A percentile compares a stretch with the other conserved stretches of the same genome.
Conservation (phyloP, 2,113 vertebrate species). For the Gadus chalcogrammus region DNA sequence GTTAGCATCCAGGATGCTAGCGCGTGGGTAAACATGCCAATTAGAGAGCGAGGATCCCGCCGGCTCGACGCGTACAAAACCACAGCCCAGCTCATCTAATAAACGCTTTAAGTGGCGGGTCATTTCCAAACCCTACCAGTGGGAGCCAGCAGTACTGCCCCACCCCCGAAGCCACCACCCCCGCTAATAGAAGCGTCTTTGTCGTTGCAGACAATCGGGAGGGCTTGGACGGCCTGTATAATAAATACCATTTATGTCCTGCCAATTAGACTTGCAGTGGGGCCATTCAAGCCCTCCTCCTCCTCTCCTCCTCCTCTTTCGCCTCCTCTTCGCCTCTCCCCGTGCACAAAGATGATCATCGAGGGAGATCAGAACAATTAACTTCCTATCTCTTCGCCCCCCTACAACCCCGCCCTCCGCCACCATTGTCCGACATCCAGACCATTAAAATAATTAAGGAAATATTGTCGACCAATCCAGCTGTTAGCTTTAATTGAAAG, state of each 20-base stretch:
- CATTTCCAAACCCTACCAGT: conserved; percentile 64
- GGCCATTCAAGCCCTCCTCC: conserved; percentile 65
- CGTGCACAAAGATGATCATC: conserved; percentile 67
- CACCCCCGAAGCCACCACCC: background rate
- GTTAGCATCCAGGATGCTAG: conserved; percentile 44
- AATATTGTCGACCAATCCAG: conserved; percentile 73
- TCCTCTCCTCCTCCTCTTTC: too few relatives aligned
- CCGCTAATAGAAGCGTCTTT: conserved; percentile 70
- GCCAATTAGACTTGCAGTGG: conserved; percentile 70
- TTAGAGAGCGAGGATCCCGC: conserved; percentile 50
- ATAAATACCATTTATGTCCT: conserved; percentile 75
- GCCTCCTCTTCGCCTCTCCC: conserved; percentile 28
- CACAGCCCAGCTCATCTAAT: conserved; percentile 63
- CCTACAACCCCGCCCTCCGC: conserved; percentile 37
- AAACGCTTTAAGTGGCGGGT: conserved; percentile 64
- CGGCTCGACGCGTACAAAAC: conserved; percentile 55
- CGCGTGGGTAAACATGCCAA: conserved; percentile 68
- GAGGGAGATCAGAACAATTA: conserved; percentile 74
- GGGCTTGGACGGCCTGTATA: conserved; percentile 66
- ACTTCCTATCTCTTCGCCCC: conserved; percentile 54
- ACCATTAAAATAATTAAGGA: conserved; percentile 75
- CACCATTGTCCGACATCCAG: conserved; percentile 68
- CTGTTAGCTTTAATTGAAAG: conserved; percentile 71
- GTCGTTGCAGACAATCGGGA: conserved; percentile 63
- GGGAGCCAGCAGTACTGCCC: conserved; percentile 43